Evolutionary conservation across 2,797 vertebrate species (phyloP).

Genomic region (Sphenodon punctatus): DNA sequence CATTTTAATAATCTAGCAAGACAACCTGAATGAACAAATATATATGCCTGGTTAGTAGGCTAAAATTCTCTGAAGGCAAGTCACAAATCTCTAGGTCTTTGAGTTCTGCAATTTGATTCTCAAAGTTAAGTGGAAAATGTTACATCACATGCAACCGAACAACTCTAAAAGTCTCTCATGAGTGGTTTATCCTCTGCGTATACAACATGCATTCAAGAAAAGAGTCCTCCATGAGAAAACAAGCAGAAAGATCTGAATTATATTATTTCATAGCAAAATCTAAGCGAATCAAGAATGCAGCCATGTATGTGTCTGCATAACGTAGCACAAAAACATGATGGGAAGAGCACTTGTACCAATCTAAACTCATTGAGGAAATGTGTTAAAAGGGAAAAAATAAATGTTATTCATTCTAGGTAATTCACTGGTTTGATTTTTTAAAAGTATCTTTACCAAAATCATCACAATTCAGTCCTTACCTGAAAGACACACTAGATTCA

Average conservation of each 20-base stretch:
- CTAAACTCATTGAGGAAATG: neutral
- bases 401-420: neutral
- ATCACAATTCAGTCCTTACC: neutral
- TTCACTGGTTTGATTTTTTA: neutral
- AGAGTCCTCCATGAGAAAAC: neutral
- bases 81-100: neutral
- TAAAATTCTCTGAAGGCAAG: neutral
- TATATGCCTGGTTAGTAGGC: constrained; percentile 3
- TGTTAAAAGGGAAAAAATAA: neutral
- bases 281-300: neutral
- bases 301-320: neutral
- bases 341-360: neutral
- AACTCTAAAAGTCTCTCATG: neutral
- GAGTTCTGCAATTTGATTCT: neutral
- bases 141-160: neutral
- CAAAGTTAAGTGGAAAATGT: neutral
- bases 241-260: neutral
- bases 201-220: neutral
- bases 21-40: neutral
- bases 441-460: neutral
- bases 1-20: constrained; percentile 11
- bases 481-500: too few species aligned
- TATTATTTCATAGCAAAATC: neutral
- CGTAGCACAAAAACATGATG: neutral
- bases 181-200: neutral